Evolutionary conservation across 2,797 vertebrate genomes (phyloP).

Genomic region (Anabacerthia variegaticeps): DNA sequence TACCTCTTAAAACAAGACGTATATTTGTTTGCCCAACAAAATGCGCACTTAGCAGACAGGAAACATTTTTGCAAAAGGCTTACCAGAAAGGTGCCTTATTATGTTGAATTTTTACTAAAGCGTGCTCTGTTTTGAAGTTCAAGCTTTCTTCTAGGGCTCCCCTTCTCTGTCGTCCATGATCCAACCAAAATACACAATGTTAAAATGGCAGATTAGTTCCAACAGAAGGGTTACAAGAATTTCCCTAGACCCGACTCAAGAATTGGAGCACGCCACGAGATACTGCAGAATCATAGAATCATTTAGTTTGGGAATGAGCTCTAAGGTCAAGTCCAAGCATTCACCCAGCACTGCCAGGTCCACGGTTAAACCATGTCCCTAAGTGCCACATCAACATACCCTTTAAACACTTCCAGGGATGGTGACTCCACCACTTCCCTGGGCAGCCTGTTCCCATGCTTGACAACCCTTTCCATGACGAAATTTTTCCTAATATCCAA

Average conservation of each 20-base stretch:
- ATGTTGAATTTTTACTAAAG: background rate
- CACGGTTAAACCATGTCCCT: background rate
- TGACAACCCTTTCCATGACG: no score
- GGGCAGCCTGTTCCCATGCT: no score
- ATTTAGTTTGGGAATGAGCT: background rate
- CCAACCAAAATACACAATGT: background rate
- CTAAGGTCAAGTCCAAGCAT: background rate
- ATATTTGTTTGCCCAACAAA: background rate
- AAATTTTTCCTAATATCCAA: background rate
- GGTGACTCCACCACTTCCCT: background rate
- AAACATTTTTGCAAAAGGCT: background rate
- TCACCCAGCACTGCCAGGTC: background rate
- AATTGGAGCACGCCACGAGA: background rate
- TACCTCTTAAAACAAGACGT: background rate
- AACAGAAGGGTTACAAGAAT: background rate
- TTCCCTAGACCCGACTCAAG: background rate
- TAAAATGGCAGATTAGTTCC: background rate
- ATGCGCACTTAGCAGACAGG: background rate
- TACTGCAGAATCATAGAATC: rapidly evolving
- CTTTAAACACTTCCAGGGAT: background rate
- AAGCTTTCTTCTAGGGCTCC: background rate
- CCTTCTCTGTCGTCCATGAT: background rate
- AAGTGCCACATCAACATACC: background rate
- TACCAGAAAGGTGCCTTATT: background rate
- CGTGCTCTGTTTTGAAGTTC: background rate